Conservation (phyloP, 1,140 invertebrate genomes). For the Nomia melanderi region DNA sequence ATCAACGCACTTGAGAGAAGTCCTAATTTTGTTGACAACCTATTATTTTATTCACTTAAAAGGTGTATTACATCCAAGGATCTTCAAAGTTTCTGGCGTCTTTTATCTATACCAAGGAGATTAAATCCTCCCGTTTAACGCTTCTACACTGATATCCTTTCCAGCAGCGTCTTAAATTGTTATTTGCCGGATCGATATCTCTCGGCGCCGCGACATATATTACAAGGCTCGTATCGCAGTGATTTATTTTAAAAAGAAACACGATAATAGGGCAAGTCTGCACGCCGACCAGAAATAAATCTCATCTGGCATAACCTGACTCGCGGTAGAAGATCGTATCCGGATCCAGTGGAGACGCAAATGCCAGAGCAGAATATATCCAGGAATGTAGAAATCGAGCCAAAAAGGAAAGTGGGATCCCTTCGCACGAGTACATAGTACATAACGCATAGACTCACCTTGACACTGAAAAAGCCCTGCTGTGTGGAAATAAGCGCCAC, state of each 20-base stretch:
- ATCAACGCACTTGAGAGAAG: no score
- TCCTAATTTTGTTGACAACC: no score
- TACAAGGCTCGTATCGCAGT: neutral
- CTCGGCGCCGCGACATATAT: neutral
- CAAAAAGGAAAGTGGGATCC: constrained; percentile 30
- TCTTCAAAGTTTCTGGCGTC: no score
- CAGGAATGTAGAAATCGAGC: constrained; percentile 25
- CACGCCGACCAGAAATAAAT: constrained; percentile 11
- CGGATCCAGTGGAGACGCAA: constrained; percentile 7
- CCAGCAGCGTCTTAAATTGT: neutral
- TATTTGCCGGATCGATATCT: neutral
- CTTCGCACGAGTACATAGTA: neutral
- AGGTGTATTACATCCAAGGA: no score
- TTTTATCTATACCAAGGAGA: no score
- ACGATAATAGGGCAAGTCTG: neutral
- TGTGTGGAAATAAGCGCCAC: constrained; percentile 50
- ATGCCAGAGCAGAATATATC: constrained; percentile 28
- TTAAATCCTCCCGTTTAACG: no score
- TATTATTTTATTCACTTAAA: no score
- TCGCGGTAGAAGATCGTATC: neutral
- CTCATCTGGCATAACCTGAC: constrained; percentile 8
- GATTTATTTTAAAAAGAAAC: constrained; percentile 11
- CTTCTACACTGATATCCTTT: no score
- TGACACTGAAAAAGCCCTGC: constrained; percentile 60
- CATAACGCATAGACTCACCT: constrained; percentile 45